Base-by-base conservation (phyloP, 2,888 invertebrate genomes). In the Adineta ricciae region DNA sequence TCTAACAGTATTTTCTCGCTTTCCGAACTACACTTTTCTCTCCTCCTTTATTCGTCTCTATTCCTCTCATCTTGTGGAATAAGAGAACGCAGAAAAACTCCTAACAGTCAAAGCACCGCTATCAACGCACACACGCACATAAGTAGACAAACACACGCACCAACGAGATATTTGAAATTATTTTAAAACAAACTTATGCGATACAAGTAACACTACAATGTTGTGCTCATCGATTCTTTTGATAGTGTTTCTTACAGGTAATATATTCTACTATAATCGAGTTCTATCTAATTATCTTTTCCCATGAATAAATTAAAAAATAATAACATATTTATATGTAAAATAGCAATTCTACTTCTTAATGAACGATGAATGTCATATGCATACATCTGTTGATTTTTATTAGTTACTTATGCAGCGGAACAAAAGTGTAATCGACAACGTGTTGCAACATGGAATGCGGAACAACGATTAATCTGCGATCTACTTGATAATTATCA, bases 401-500 rank as follows among this genome's bases (percentile, higher is more conserved):
- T 64, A 4, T 64, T 32, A 0, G 14, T 32, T 14, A 27, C 32
- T 64, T 64, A 36, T 27, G 19, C 3, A 64, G 16, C 27, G 64
- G 64, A 24, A n/a, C 78, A 78, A n/a, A 78, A 41, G 41, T 78
- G 78, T 41, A 38, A 41, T 41, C 38, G 78, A 78, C 0, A 78
- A 24, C 8, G n/a, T 36, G n/a, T 21, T 0, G 24, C 21, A 1
- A 38, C 38, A n/a, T 78, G 78, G 78, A 78, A 38, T 16, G 78
- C 38, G 49, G 86, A 86, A 64, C 84, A 86, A 27, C 56, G 86
- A 14, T 36, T 86, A 9, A 86, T 86, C 46, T 82, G 84, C 46
- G 84, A 84, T 41, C 32, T 86, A 78, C 56, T 86, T 32, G 78
- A 83, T 46, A 84, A 83, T 83, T 86, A 86, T 83, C 56, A 84